A percentile compares a stretch with the other conserved stretches of the same genome.
Evolutionary conservation across 1,140 invertebrate species (phyloP).

Genomic region (Cephus cinctus): DNA sequence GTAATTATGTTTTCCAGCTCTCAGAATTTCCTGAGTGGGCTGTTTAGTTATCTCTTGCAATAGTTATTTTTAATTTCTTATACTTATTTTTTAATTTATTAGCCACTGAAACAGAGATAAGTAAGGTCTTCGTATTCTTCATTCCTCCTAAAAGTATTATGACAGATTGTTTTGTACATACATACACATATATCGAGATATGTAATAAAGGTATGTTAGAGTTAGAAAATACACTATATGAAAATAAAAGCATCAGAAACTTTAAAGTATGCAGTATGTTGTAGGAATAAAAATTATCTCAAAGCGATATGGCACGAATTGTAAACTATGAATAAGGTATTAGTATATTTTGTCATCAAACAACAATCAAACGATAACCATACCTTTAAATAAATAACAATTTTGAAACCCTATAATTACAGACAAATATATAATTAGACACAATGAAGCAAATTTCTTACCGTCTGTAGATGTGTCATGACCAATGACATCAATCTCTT

Average conservation of each 20-base stretch:
- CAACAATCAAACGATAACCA: not conserved
- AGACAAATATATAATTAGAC: not conserved
- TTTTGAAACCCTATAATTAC: not conserved
- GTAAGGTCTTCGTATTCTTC: too few relatives aligned
- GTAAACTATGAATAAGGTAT: slow-evolving; percentile 1
- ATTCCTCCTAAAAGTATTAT: not conserved
- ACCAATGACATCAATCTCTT: slow-evolving; percentile 8
- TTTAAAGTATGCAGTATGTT: too few relatives aligned
- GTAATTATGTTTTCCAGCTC: slow-evolving; percentile 58
- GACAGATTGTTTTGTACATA: slow-evolving; percentile 5
- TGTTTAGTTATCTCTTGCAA: too few relatives aligned
- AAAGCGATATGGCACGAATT: too few relatives aligned
- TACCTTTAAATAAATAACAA: not conserved
- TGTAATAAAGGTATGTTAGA: slow-evolving; percentile 1
- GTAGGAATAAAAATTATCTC: too few relatives aligned
- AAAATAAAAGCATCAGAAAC: too few relatives aligned
- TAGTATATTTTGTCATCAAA: not conserved
- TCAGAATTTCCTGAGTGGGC: slow-evolving; percentile 59
- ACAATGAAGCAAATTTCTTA: slow-evolving; percentile 11
- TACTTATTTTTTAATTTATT: slow-evolving; percentile 1
- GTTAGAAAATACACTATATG: too few relatives aligned
- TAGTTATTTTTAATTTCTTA: slow-evolving; percentile 12
- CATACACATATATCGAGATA: not conserved
- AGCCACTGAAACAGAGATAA: not conserved
- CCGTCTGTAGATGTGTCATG: slow-evolving; percentile 16